Evolutionary conservation across 2,797 vertebrate species (phyloP).

Genomic region (Gorsachius magnificus): DNA sequence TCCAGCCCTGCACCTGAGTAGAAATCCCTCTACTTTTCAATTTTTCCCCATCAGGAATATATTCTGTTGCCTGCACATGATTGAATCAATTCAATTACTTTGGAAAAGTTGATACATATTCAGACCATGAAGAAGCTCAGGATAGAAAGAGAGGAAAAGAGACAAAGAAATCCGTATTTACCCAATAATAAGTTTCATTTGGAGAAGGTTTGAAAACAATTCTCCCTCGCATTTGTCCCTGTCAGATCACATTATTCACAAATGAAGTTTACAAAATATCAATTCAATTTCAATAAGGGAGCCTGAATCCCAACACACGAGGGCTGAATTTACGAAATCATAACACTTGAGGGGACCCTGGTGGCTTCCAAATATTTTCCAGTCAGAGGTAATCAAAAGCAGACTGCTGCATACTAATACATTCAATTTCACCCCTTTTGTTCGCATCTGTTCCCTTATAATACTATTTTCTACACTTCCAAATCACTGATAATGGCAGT

Average conservation of each 20-base stretch:
- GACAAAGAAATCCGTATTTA: constrained; percentile 96
- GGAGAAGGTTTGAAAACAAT: constrained; percentile 96
- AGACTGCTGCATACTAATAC: constrained; percentile 90
- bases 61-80: constrained; percentile 90
- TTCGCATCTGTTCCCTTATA: constrained; percentile 87
- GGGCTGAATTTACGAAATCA: constrained; percentile 84
- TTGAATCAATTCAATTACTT: constrained; percentile 98
- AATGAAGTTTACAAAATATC: constrained; percentile 99
- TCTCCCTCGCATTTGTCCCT: constrained; percentile 98
- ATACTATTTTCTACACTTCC: constrained; percentile 82
- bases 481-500: constrained; percentile 67
- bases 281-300: constrained; percentile 97
- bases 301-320: constrained; percentile 83
- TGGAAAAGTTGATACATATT: constrained; percentile 93
- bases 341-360: constrained; percentile 91
- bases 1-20: constrained; percentile 55
- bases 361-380: constrained; percentile 93
- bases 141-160: constrained; percentile 73
- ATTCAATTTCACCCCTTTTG: constrained; percentile 96
- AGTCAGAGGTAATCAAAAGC: constrained; percentile 97
- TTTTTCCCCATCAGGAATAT: constrained; percentile 88
- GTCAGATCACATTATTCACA: constrained; percentile 99
- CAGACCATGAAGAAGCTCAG: constrained; percentile 79
- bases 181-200: constrained; percentile 99
- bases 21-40: constrained; percentile 83